Base-by-base conservation (phyloP, 2,113 vertebrate species). In the Gila orcuttii region DNA sequence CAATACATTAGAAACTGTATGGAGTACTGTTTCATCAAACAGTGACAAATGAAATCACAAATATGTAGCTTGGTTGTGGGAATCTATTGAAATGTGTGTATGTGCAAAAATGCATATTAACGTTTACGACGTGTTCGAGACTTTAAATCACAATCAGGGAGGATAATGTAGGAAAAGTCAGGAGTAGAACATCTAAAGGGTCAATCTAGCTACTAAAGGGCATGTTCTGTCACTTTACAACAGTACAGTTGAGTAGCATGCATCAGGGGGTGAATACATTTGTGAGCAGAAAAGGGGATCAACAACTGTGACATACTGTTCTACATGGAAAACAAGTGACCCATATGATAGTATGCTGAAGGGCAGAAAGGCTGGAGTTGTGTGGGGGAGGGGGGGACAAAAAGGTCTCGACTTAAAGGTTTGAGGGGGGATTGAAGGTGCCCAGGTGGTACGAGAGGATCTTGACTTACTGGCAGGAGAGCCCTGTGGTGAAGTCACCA, bases 391-490 rank as follows among this genome's bases (percentile, higher is more conserved):
- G 4, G 13, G 13, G 4, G 42, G 42, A 28, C 82, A 45, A 52
- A 28, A 66, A 69, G 52, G 25, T 60, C 82, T 79, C 6, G 13
- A 64, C 11, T 62, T 25, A 10, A 50, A 36, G 52, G 76, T 59
- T 45, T 80, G 33, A 42, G 62, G 52, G 45, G 23, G 47, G 55
- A 31, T 71, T 81, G 73, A 85, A 86, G 74, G 78, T 77, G 25
- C 83, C 19, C 77, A 77, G 71, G 90, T 92, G 93, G 89, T 79
- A 64, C 86, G 82, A 81, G 79, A 85, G 68, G 47, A 82, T 75
- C 75, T 80, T 57, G 79, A 90, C 89, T 90, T 90, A 90, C 89
- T 88, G 87, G 89, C 85, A 87, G 89, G 89, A 83, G 85, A 85
- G 59, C 87, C 86, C 89, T 87, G 89, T 76, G 89, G 89, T 28